Conservation (phyloP, 2,888 invertebrate species). For the Labia minor region DNA sequence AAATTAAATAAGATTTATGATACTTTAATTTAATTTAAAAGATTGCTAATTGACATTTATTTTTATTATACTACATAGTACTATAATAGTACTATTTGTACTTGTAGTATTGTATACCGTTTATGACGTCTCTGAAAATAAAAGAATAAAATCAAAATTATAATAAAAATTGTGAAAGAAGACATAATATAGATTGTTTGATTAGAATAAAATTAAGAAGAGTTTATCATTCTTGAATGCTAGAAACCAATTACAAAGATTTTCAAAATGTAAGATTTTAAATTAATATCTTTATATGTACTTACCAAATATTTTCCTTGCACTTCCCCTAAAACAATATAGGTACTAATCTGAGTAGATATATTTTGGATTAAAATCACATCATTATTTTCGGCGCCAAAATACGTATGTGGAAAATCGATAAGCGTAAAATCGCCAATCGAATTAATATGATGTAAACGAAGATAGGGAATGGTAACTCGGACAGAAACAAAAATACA, state of each 20-base stretch:
- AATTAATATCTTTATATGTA: no score
- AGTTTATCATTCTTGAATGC: no score
- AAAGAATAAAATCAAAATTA: no score
- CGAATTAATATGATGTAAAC: conserved; percentile 34
- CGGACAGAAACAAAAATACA: conserved; percentile 30
- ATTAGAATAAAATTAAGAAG: no score
- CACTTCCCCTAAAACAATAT: conserved; percentile 35
- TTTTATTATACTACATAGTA: no score
- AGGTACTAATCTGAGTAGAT: conserved; percentile 36
- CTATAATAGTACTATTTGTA: no score
- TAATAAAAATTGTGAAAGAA: no score
- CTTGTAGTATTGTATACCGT: no score
- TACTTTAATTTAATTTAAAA: neutral
- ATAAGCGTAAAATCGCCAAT: conserved; percentile 36
- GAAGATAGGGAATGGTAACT: conserved; percentile 35
- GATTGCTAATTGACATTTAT: neutral
- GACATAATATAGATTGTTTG: no score
- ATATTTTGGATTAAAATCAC: conserved; percentile 36
- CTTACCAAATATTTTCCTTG: conserved; percentile 32
- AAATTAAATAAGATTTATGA: neutral
- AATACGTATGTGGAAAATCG: conserved; percentile 37
- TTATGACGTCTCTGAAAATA: no score
- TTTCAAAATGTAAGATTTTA: no score
- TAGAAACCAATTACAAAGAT: no score
- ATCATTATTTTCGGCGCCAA: conserved; percentile 33